Conservation (phyloP, 2,888 invertebrate species). For the Pandemis corylana region DNA sequence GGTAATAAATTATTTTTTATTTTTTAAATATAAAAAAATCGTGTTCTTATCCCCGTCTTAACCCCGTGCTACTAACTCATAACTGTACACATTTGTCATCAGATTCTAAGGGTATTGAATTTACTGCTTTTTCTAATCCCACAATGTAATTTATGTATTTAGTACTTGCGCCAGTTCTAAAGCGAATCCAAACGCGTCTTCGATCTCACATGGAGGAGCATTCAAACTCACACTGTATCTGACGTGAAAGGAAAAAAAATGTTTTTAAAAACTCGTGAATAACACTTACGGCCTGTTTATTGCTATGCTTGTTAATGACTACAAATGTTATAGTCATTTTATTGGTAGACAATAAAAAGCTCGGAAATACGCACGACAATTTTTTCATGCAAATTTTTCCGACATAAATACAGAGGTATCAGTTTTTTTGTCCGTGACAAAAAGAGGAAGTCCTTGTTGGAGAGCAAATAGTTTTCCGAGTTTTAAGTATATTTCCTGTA, state of each 20-base stretch:
- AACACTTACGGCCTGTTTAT: neutral
- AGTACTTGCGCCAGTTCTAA: neutral
- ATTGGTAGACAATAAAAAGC: constrained; percentile 1
- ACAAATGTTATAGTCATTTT: neutral
- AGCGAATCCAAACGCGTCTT: neutral
- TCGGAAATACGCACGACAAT: neutral
- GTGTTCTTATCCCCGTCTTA: neutral
- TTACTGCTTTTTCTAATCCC: neutral
- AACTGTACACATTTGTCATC: neutral
- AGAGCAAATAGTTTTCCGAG: constrained; percentile 2
- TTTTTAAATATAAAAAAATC: too few relatives aligned
- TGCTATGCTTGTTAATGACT: neutral
- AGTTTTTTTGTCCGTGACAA: neutral
- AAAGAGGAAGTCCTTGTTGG: neutral
- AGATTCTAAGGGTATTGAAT: neutral
- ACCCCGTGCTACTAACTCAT: neutral
- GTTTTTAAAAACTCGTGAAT: neutral
- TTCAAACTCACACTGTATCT: neutral
- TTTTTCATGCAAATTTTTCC: neutral
- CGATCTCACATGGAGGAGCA: too few relatives aligned
- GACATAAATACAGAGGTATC: neutral
- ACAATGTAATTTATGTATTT: neutral
- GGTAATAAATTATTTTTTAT: too few relatives aligned
- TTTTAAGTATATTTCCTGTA: constrained; percentile 12
- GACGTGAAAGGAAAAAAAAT: neutral